Conservation (phyloP, 1,140 invertebrate genomes). For the Cardiocondyla obscurior region DNA sequence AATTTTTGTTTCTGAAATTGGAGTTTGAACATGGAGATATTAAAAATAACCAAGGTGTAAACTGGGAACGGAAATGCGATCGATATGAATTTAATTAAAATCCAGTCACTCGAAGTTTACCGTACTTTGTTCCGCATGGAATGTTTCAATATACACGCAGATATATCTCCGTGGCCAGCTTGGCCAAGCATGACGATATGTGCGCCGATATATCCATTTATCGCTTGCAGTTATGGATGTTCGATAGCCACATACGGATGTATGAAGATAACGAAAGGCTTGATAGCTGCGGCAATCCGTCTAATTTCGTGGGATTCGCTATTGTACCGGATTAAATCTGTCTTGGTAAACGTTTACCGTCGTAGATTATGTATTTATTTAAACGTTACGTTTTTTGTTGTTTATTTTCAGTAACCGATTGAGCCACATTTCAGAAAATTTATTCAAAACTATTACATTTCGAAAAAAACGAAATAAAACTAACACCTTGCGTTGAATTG, state of each 20-base stretch:
- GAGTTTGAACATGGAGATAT: constrained; percentile 38
- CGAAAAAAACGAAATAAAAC: background rate
- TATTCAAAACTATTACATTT: background rate
- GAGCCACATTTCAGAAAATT: background rate
- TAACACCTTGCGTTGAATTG: background rate
- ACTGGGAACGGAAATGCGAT: constrained; percentile 46
- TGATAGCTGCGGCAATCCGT: constrained; percentile 22
- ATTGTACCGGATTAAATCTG: background rate
- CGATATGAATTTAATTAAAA: constrained; percentile 71
- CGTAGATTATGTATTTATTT: background rate
- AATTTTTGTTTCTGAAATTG: background rate
- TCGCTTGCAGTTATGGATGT: constrained; percentile 62
- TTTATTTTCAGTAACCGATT: background rate
- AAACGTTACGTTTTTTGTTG: background rate
- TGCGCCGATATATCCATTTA: constrained; percentile 60
- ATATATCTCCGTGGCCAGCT: constrained; percentile 41
- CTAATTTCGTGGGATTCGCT: constrained; percentile 26
- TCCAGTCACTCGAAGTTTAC: constrained; percentile 58
- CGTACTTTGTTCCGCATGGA: constrained; percentile 17
- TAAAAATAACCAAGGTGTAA: constrained; percentile 68
- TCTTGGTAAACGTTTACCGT: background rate
- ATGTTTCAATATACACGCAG: constrained; percentile 45
- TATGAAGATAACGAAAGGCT: constrained; percentile 46
- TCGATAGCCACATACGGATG: constrained; percentile 24
- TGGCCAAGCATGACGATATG: constrained; percentile 51